phyloP scores from a whole-genome alignment of 2,888 invertebrate genomes.

The Tetramorium bicarinatum region DNA sequence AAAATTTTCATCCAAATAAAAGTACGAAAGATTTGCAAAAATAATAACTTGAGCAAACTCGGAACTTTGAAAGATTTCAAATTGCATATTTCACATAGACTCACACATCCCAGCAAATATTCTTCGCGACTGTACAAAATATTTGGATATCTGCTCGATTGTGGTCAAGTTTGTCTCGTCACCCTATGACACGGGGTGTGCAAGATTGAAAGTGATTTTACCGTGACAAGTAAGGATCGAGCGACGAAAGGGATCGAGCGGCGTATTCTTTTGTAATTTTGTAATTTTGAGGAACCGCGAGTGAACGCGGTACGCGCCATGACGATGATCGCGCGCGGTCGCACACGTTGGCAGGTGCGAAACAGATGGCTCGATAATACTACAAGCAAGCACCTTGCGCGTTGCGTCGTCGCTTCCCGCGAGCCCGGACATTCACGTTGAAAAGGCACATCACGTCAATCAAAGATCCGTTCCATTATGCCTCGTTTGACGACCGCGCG shows the following conservation, averaged over 20 bases:
- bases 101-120: neutral
- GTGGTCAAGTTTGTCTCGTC: neutral
- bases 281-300: conserved; percentile 41
- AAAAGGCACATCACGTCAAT: conserved; percentile 40
- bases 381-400: conserved; percentile 51
- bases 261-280: conserved; percentile 27
- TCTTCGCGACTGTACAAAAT: neutral
- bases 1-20: too few relatives aligned
- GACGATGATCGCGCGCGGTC: conserved; percentile 68
- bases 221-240: neutral
- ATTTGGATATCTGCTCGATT: neutral
- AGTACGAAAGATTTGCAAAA: neutral
- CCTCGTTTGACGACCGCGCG: neutral
- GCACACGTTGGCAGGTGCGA: conserved; percentile 83
- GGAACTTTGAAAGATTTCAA: neutral
- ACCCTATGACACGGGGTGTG: neutral
- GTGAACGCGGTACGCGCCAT: conserved; percentile 69
- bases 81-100: neutral
- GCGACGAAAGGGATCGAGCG: conserved; percentile 4
- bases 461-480: conserved; percentile 40
- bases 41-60: neutral
- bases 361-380: conserved; percentile 82
- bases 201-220: conserved; percentile 3
- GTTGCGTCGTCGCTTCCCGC: conserved; percentile 37
- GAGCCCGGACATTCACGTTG: conserved; percentile 35